A percentile compares a stretch with the other conserved stretches of the same genome.
Conservation (phyloP, 2,113 vertebrate species). For the Pituophis catenifer region DNA sequence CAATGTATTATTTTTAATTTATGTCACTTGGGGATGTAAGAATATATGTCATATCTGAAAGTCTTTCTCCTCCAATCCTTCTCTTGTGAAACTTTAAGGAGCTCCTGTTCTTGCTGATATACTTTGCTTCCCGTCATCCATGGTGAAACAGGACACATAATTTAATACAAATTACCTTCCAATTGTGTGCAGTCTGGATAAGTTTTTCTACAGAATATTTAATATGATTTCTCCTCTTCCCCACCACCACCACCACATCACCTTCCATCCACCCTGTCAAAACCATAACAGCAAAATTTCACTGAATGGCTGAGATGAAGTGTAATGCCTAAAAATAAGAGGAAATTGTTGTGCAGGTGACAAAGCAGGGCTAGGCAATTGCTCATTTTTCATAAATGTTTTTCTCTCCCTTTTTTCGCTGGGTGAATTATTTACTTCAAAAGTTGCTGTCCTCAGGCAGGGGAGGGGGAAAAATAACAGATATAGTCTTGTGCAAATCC, state of each 20-base stretch:
- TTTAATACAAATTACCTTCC: conserved; percentile 56
- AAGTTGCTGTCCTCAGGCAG: background rate
- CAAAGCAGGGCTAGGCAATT: conserved; percentile 10
- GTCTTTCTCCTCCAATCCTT: background rate
- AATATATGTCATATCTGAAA: background rate
- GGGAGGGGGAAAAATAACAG: background rate
- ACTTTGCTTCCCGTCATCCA: conserved; percentile 31
- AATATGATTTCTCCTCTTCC: conserved; percentile 35
- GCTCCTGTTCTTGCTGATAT: conserved; percentile 19
- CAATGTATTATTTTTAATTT: background rate
- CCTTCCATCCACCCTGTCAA: conserved; percentile 7
- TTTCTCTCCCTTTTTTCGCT: fast-evolving
- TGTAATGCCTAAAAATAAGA: conserved; percentile 21
- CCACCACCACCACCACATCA: background rate
- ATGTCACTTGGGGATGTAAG: background rate
- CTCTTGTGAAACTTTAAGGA: background rate
- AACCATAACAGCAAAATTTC: conserved; percentile 34
- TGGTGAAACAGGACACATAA: conserved; percentile 37
- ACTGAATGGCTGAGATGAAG: conserved; percentile 31
- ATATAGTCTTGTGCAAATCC: background rate
- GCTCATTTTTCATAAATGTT: background rate
- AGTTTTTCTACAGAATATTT: conserved; percentile 48
- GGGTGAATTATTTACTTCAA: conserved; percentile 14
- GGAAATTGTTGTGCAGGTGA: conserved; percentile 35
- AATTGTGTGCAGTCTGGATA: conserved; percentile 30